Evolutionary conservation across 1,140 invertebrate genomes (phyloP), one percentile per base, ranked within the genome.

Genomic region (Drosophila baimaii): DNA sequence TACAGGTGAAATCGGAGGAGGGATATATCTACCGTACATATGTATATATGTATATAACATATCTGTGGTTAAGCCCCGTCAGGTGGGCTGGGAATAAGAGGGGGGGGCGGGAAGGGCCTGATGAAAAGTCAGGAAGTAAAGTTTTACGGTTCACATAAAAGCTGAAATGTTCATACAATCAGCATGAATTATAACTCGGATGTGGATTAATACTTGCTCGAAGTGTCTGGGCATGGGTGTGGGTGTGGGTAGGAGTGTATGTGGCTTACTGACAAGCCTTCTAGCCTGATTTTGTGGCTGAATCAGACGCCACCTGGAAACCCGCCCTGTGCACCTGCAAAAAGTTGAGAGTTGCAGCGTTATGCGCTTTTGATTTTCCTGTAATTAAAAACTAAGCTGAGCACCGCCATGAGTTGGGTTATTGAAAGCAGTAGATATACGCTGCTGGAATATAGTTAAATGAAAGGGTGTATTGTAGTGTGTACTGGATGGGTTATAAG

Each of bases 171-270:
- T 89, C 84, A 90, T 90, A 89, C 84, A 89, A 89, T 89, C 85
- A 89, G 85, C 85, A 89, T 90, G 84, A 89, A 89, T 89, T 89
- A 89, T 89, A 89, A 89, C 84, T 90, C 85, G 84, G 84, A 89
- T 89, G 84, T 79, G 85, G 84, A 89, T 89, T 89, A 89, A 89
- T 90, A 81, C 85, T 88, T 69, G 47, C 37, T 65, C 52, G 71
- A 72, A 68, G 70, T 79, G 73, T 58, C 44, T 29, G 54, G 17
- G 49, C 39, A 6, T 37, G 44, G 27, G 55, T 54, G 21, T 33
- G 29, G 9, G 37, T 58, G 35, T 52, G 31, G 47, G 33, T 39
- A 13, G 7, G 46, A 25, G 63, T 57, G 55, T 54, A 51, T 41
- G 31, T 69, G 77, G 33, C 63, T 81, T 59, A 65, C 54, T 68